Base-by-base conservation (phyloP, 2,888 invertebrate genomes). In the Heliconius cydno region DNA sequence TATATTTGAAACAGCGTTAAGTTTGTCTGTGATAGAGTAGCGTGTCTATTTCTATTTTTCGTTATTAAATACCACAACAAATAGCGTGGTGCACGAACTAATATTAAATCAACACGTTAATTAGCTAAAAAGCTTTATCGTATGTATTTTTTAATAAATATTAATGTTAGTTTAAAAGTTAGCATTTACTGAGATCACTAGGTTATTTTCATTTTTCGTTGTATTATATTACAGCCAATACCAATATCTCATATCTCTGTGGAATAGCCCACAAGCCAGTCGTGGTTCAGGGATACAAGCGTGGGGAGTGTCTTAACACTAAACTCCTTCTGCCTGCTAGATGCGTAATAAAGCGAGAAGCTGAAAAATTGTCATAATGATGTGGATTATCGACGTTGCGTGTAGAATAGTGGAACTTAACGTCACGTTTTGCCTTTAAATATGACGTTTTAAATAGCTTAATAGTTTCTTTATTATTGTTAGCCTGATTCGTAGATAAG, bases 1-100 rank as follows among this genome's bases (percentile, higher is more conserved):
- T 3, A 46, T 46, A 46, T 46, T 46, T 13, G 7, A 52, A 52
- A 52, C 19, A 7, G 52, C 2, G 52, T 65, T 65, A 13, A 66
- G 66, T 30, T 28, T 19, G 30, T 66, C 19, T 30, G 66, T 66
- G 30, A 15, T 7, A 15, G 9, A 67, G 15, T 67, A 22, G 30
- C 66, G 66, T 67, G 66, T 34, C 30, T 10, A 34, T 22, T 22
- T 19, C 19, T 30, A 30, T 67, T 34, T 65, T 65, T 28, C 25
- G 28, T 63, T 63, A 28, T 65, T 65, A 63, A 25, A 63, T 63
- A n/a, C 63, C 63, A 25, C 13, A 63, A 63, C 30, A 25, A 67
- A 67, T 30, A 34, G 71, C 46, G 71, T 71, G 46, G n/a, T 28
- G 6, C 71, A 71, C 71, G 71, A 71, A 71, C 71, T 28, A 46